Evolutionary conservation across 2,888 invertebrate species (phyloP).

Genomic region (Pristionchus fissidentatus): DNA sequence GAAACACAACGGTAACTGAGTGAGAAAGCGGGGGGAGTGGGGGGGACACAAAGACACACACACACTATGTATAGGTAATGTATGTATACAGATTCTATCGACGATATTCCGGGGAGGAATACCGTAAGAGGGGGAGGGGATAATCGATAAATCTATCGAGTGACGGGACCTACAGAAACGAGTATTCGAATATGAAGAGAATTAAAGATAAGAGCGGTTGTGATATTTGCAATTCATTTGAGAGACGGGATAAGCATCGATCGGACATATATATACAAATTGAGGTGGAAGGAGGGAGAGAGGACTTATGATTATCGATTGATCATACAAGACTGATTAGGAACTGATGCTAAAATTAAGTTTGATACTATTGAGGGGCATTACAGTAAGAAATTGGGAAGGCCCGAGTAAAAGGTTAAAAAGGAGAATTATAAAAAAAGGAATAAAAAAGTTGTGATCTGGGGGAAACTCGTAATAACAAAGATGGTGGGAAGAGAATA

Average conservation of each 20-base stretch:
- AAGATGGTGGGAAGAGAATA: constrained; percentile 23
- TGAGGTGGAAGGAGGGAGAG: neutral
- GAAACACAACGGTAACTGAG: constrained; percentile 37
- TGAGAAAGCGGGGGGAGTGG: too few relatives aligned
- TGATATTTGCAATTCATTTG: constrained; percentile 22
- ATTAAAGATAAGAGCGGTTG: neutral
- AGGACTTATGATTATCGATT: too few relatives aligned
- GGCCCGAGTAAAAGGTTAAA: neutral
- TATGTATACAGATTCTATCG: constrained; percentile 31
- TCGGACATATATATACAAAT: constrained; percentile 23
- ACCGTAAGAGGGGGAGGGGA: too few relatives aligned
- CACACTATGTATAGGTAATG: constrained; percentile 36
- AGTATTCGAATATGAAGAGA: neutral
- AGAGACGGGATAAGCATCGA: neutral
- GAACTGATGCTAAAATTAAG: too few relatives aligned
- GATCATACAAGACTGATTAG: too few relatives aligned
- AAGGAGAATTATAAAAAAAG: neutral
- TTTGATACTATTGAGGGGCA: too few relatives aligned
- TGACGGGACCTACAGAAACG: neutral
- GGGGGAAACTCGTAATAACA: constrained; percentile 12
- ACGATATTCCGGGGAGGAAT: constrained; percentile 39
- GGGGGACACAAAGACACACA: constrained; percentile 24
- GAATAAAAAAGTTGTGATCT: neutral
- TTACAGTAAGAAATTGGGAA: too few relatives aligned
- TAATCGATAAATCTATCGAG: neutral